Conservation (phyloP, 2,113 vertebrate genomes). For the Erythrocebus patas region DNA sequence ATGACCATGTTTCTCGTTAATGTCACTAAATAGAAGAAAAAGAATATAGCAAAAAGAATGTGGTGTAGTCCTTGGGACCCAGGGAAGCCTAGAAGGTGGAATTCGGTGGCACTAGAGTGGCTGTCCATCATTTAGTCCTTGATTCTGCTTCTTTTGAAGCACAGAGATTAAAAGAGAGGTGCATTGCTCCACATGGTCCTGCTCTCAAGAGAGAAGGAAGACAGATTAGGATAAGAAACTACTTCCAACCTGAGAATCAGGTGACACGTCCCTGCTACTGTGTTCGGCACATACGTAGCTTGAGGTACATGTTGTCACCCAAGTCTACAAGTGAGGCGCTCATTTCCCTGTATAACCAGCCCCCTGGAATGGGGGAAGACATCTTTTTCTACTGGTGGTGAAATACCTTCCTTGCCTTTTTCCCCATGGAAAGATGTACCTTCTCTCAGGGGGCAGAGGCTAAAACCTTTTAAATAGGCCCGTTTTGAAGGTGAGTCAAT, state of each 20-base stretch:
- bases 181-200: background rate
- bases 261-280: background rate
- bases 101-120: slow-evolving; percentile 33
- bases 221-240: background rate
- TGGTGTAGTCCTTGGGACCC: background rate
- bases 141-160: background rate
- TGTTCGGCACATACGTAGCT: too few species aligned
- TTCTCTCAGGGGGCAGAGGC: background rate
- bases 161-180: background rate
- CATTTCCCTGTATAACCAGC: background rate
- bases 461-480: background rate
- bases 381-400: background rate
- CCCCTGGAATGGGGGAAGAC: background rate
- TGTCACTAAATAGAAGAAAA: slow-evolving; percentile 43
- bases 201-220: background rate
- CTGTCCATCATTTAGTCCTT: slow-evolving; percentile 6
- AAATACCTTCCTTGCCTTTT: background rate
- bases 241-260: background rate
- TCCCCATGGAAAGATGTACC: too few species aligned
- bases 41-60: slow-evolving; percentile 20
- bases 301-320: background rate
- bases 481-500: background rate
- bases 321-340: background rate
- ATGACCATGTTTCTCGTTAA: slow-evolving; percentile 51
- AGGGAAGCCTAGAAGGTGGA: slow-evolving; percentile 52